A percentile compares a stretch with the other conserved stretches of the same genome.
Evolutionary conservation across 2,797 vertebrate genomes (phyloP).

Genomic region (Propithecus perrieri): DNA sequence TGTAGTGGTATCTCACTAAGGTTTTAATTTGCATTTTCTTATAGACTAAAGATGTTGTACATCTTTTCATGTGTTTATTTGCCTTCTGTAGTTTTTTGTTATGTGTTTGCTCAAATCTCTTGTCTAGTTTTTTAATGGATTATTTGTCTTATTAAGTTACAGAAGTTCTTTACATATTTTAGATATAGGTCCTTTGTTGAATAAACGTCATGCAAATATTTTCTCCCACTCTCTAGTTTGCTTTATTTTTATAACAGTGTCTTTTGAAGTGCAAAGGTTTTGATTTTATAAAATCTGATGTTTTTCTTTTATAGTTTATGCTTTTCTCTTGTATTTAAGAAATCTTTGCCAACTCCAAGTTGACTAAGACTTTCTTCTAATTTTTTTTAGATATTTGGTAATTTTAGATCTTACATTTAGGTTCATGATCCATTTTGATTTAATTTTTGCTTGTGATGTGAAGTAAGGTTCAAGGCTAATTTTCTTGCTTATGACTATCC

Average conservation of each 20-base stretch:
- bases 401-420: slow-evolving; percentile 6
- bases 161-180: neutral
- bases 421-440: neutral
- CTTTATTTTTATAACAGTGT: neutral
- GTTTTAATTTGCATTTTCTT: neutral
- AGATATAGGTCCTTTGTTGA: neutral
- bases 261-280: neutral
- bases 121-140: neutral
- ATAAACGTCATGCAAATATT: neutral
- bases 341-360: neutral
- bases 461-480: neutral
- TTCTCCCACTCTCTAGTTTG: neutral
- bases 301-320: neutral
- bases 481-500: neutral
- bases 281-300: slow-evolving; percentile 32
- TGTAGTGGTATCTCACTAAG: neutral
- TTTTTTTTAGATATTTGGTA: neutral
- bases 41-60: neutral
- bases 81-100: neutral
- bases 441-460: neutral
- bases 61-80: neutral
- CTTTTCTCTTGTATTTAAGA: neutral
- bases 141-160: neutral
- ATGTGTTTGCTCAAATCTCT: neutral
- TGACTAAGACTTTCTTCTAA: neutral